Percentiles rank a stretch among this genome's conserved stretches.
These are phyloP conservation scores for Oryzias javanicus DNA, from an alignment of 2,113 vertebrate genomes.

Conservation along the genomic window DNA sequence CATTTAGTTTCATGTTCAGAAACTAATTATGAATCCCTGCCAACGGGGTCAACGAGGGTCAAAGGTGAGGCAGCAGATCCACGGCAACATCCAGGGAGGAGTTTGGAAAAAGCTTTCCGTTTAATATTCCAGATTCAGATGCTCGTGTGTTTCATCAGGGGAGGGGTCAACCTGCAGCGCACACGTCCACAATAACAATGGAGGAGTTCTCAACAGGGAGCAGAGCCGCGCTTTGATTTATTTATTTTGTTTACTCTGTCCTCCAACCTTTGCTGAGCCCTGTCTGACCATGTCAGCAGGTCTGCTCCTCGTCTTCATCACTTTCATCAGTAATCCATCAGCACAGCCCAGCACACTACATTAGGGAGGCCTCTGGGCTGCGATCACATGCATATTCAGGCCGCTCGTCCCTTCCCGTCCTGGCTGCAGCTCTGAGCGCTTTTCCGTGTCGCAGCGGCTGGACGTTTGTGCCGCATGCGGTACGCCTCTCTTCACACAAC, in stretches of 20 bases:
- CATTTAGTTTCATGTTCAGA: too few species aligned
- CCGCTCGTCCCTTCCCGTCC: constrained; percentile 12
- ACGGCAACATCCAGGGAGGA: too few species aligned
- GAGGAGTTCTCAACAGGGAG: constrained; percentile 51
- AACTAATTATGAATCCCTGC: too few species aligned
- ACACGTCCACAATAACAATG: neutral
- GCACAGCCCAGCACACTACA: constrained; percentile 22
- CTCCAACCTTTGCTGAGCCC: constrained; percentile 21
- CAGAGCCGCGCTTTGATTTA: constrained; percentile 45
- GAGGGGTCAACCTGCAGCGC: constrained; percentile 13
- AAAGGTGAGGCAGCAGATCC: too few species aligned
- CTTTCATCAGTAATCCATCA: constrained; percentile 19
- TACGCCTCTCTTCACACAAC: constrained; percentile 7
- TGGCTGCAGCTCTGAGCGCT: constrained; percentile 27
- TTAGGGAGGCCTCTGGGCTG: constrained; percentile 44
- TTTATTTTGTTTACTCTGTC: constrained; percentile 15
- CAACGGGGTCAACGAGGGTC: too few species aligned
- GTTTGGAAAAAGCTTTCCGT: too few species aligned
- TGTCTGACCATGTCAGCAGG: constrained; percentile 17
- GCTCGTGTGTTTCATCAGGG: too few species aligned
- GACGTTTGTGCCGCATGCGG: constrained; percentile 31
- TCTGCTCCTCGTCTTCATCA: constrained; percentile 35
- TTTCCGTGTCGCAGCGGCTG: constrained; percentile 41
- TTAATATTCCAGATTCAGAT: too few species aligned
- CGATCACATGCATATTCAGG: constrained; percentile 32